Conservation (phyloP, 1,140 invertebrate genomes). For the Lineus longissimus region DNA sequence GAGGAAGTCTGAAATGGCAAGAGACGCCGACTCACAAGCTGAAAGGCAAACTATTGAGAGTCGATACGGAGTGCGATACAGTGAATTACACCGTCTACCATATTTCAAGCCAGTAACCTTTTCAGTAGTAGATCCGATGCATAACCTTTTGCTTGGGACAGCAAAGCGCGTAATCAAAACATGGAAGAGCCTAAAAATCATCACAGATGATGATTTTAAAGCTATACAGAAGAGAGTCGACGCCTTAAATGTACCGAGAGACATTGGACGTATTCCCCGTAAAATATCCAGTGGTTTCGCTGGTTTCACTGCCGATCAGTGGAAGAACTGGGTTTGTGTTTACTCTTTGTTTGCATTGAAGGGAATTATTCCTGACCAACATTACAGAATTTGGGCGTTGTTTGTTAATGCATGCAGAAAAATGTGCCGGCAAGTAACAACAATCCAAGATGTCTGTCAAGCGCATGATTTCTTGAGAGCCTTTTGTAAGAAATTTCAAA, state of each 20-base stretch:
- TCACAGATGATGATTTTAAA: conserved; percentile 14
- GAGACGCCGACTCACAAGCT: neutral
- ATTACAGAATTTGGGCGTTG: conserved; percentile 17
- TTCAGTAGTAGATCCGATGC: conserved; percentile 19
- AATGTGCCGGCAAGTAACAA: conserved; percentile 7
- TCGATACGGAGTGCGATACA: conserved; percentile 3
- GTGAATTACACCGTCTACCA: conserved; percentile 4
- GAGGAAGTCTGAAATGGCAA: neutral
- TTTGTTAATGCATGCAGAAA: conserved; percentile 22
- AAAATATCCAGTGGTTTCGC: conserved; percentile 16
- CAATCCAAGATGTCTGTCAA: conserved; percentile 6
- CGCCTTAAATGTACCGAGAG: conserved; percentile 10
- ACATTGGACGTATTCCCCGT: conserved; percentile 15
- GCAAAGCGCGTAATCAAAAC: conserved; percentile 7
- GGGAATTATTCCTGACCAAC: conserved; percentile 15
- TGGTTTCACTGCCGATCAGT: conserved; percentile 21
- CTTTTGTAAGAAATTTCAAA: conserved; percentile 17
- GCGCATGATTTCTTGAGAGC: conserved; percentile 11
- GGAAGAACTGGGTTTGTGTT: conserved; percentile 20
- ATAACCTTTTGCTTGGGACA: conserved; percentile 8
- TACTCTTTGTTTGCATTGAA: conserved; percentile 20
- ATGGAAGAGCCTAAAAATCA: conserved; percentile 5
- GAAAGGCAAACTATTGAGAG: conserved; percentile 12
- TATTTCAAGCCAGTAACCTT: conserved; percentile 20
- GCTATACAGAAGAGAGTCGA: conserved; percentile 13